A percentile compares a stretch with the other conserved stretches of the same genome.
phyloP scores from a whole-genome alignment of 2,888 invertebrate species.

The Drosophila incognita region DNA sequence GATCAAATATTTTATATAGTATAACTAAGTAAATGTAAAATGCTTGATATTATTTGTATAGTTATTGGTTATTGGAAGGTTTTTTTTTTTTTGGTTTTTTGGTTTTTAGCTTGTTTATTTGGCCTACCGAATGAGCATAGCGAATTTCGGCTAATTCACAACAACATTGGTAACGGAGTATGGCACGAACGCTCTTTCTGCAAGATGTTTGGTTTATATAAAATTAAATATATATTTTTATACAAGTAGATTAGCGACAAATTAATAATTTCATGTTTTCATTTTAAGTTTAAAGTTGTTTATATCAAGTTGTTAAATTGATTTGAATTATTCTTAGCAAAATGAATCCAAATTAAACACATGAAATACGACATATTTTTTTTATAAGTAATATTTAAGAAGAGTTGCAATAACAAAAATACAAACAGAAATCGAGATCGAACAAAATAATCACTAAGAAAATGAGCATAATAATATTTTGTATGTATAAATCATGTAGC shows the following conservation, averaged over 20 bases:
- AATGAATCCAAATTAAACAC: constrained; percentile 37
- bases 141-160: constrained; percentile 86
- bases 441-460: constrained; percentile 51
- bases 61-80: constrained; percentile 46
- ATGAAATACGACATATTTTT: constrained; percentile 15
- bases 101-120: constrained; percentile 73
- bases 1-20: constrained; percentile 30
- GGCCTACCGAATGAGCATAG: constrained; percentile 85
- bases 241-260: constrained; percentile 47
- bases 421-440: constrained; percentile 19
- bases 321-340: constrained; percentile 40
- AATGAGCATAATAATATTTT: constrained; percentile 70
- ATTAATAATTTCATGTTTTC: constrained; percentile 27
- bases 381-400: constrained; percentile 10
- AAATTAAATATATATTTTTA: constrained; percentile 70
- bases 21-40: constrained; percentile 23
- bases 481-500: constrained; percentile 32
- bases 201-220: constrained; percentile 82
- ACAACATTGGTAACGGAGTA: constrained; percentile 86
- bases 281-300: constrained; percentile 33
- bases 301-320: constrained; percentile 47
- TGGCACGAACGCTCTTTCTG: constrained; percentile 86
- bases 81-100: constrained; percentile 38
- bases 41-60: constrained; percentile 45
- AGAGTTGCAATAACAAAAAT: constrained; percentile 40